Evolutionary conservation across 2,113 vertebrate species (phyloP).

Genomic region (Hemiprocne comata): DNA sequence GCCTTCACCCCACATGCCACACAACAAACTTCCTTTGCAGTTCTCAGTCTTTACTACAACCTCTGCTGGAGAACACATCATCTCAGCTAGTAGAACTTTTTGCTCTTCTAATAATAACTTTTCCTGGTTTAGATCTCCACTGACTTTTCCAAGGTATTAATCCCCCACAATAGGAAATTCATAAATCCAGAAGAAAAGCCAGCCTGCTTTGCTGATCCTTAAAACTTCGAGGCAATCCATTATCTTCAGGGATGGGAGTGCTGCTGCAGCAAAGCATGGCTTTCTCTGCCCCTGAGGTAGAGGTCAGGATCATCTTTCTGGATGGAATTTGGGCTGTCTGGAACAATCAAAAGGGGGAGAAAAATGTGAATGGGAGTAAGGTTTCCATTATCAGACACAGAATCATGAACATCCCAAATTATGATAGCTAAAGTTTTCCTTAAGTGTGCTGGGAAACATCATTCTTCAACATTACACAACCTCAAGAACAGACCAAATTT

Average conservation of each 20-base stretch:
- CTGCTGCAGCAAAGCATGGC: background rate
- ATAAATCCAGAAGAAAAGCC: background rate
- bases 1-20: background rate
- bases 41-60: background rate
- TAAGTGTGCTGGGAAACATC: background rate
- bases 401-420: slow-evolving; percentile 58
- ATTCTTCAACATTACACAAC: background rate
- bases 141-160: background rate
- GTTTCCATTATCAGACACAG: slow-evolving; percentile 68
- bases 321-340: slow-evolving; percentile 72
- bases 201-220: background rate
- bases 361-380: slow-evolving; percentile 57
- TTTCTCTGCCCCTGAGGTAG: background rate
- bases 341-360: slow-evolving; percentile 72
- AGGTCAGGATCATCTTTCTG: slow-evolving; percentile 44
- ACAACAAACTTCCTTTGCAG: background rate
- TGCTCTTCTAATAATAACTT: background rate
- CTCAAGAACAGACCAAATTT: background rate
- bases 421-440: background rate
- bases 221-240: background rate
- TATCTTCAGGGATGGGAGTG: background rate
- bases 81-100: background rate
- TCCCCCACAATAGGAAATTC: background rate
- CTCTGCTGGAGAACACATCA: background rate
- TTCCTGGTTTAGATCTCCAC: background rate